Evolutionary conservation across 2,888 invertebrate species (phyloP), one percentile per base, ranked within the genome.

Genomic region (Yponomeuta malinellus): DNA sequence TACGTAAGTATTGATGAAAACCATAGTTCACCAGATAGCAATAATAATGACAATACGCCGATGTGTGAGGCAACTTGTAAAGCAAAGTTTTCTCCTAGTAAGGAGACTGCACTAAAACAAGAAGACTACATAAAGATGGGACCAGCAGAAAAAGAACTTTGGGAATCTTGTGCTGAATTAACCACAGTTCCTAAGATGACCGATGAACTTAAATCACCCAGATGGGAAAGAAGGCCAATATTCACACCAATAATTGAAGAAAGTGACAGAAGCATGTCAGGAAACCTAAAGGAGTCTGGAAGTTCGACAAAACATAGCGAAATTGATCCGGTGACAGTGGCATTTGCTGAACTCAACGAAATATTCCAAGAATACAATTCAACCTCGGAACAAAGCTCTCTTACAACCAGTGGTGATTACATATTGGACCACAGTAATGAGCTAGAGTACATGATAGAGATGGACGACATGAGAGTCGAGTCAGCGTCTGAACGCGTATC

Each of bases 1-100:
- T 93, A 93, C 75, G 90, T 93, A 75, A 93, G 93, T 82, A 92
- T 93, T 73, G 93, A 93, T 75, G 93, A 93, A 72, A 87, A 80
- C 74, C 90, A 85, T 75, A 84, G 86, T 77, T 87, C 89, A 9
- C 87, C 92, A 63, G 92, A 92, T 76, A 88, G 75, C 73, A 90
- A 89, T 74, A 86, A 86, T 75, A 90, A 87, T 75, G 86, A 82
- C 64, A 74, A 78, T 74, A 59, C 52, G 10, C 6, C 52, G 52
- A 52, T 59, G 52, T 59, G 52, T 59, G 87, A 87, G 63, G 71
- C 79, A 73, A 67, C 76, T 70, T 78, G 76, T 78, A 89, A 87
- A 79, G 82, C 81, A 71, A 84, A 81, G 74, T 74, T 77, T 77
- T 77, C 79, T 74, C 74, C 74, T 75, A 80, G 76, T 77, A 78